These are phyloP conservation scores for Colaptes auratus DNA, from an alignment of 2,113 vertebrate species.

Conservation along the genomic window DNA sequence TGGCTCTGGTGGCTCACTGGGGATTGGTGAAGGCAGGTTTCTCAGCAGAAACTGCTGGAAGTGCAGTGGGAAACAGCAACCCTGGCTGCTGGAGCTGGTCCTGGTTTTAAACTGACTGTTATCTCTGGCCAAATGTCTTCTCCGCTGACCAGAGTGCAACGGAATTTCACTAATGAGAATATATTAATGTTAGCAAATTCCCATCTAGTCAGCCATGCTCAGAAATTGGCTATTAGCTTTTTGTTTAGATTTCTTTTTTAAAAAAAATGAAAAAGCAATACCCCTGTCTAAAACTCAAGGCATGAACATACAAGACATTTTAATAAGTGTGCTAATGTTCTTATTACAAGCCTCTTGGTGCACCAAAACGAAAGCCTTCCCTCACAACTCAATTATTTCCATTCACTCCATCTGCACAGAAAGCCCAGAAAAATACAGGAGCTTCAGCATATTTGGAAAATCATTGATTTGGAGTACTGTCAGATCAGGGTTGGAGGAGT, in stretches of 20 bases:
- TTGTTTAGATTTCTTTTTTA: constrained; percentile 1
- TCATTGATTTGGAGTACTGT: neutral
- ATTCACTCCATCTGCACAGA: constrained; percentile 2
- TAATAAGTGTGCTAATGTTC: constrained; percentile 51
- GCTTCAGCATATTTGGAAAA: constrained; percentile 12
- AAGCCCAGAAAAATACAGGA: neutral
- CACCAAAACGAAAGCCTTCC: neutral
- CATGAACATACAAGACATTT: constrained; percentile 53
- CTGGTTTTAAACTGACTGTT: neutral
- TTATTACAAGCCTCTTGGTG: constrained; percentile 18
- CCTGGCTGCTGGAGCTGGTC: neutral
- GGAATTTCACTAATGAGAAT: constrained; percentile 38
- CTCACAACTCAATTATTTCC: constrained; percentile 44
- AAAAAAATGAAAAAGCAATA: neutral
- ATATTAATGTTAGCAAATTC: constrained; percentile 25
- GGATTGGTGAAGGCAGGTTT: neutral
- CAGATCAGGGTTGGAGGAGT: neutral
- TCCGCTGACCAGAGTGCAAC: neutral
- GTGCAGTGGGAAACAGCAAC: neutral
- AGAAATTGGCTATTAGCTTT: constrained; percentile 51
- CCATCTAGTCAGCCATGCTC: constrained; percentile 2
- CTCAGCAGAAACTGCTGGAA: neutral
- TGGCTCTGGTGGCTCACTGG: neutral
- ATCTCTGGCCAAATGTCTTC: neutral
- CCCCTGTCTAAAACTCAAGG: neutral